Evolutionary conservation across 2,888 invertebrate species (phyloP), one percentile per base, ranked within the genome.

Genomic region (Aporophyla nigra): DNA sequence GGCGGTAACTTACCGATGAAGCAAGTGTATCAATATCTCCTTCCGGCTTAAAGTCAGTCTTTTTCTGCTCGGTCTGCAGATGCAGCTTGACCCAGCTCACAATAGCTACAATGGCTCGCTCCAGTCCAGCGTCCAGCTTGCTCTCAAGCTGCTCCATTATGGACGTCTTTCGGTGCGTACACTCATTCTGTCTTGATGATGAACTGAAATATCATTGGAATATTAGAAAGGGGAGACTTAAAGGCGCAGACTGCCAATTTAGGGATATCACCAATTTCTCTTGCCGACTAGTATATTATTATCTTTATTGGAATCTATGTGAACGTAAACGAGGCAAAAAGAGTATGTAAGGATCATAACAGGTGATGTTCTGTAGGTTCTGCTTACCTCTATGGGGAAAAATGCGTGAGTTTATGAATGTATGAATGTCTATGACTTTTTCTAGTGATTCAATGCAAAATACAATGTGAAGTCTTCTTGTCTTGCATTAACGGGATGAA

Each of bases 41-140:
- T 90, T 99, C 99, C 0, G 99, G 98, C 89, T 98, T 98, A 91
- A 98, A 99, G 95, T 99, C 99, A 0, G 98, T 98, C 94, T 99
- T 99, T 95, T 98, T 99, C 95, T 99, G 99, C 92, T 99, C 99
- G 0, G 98, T 98, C 93, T 99, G 98, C 33, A 99, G 97, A 89
- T 99, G 98, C 74, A 98, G 97, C 93, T 98, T 98, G 0, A 99
- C 98, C 99, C 99, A 99, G 68, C 98, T 98, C 78, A 98, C 98
- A 43, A 99, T 98, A 0, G 99, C 98, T 82, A 98, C 98, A 73
- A 99, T 97, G 4, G 99, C 98, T 71, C 98, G 97, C 92, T 99
- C 99, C 78, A 99, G 92, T 0, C 99, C 99, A 0, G 97, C 98
- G 92, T 99, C 99, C 80, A 99, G 96, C 95, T 99, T 99, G 78